phyloP scores from a whole-genome alignment of 2,797 vertebrate genomes.

The Bradypodion pumilum region DNA sequence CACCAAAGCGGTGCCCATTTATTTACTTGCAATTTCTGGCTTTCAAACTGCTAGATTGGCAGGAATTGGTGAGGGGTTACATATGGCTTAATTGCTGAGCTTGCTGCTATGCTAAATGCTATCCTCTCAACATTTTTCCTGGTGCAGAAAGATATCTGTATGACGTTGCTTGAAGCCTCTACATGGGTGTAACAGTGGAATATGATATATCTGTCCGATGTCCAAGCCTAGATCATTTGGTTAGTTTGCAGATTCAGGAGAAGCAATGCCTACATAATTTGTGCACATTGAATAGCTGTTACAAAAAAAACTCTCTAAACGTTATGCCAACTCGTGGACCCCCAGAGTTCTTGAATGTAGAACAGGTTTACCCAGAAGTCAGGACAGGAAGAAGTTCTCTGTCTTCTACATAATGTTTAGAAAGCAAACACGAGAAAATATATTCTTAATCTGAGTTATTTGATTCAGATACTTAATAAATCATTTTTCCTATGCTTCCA shows the following conservation, averaged over 20 bases:
- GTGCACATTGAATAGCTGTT: not conserved
- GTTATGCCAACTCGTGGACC: not conserved
- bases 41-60: too few species aligned
- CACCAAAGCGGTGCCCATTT: too few species aligned
- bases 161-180: not conserved
- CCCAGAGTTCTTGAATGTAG: not conserved
- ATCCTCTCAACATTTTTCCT: not conserved
- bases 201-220: not conserved
- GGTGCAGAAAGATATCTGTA: not conserved
- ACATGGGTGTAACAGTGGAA: not conserved
- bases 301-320: not conserved
- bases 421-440: not conserved
- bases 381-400: not conserved
- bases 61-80: too few species aligned
- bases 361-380: not conserved
- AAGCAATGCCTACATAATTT: not conserved
- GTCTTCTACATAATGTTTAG: not conserved
- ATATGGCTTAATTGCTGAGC: too few species aligned
- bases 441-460: not conserved
- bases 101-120: not conserved
- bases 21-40: too few species aligned
- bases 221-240: not conserved
- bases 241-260: not conserved
- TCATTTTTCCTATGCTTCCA: not conserved
- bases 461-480: not conserved